Evolutionary conservation across 2,888 invertebrate genomes (phyloP).

Genomic region (Ichneumon xanthorius): DNA sequence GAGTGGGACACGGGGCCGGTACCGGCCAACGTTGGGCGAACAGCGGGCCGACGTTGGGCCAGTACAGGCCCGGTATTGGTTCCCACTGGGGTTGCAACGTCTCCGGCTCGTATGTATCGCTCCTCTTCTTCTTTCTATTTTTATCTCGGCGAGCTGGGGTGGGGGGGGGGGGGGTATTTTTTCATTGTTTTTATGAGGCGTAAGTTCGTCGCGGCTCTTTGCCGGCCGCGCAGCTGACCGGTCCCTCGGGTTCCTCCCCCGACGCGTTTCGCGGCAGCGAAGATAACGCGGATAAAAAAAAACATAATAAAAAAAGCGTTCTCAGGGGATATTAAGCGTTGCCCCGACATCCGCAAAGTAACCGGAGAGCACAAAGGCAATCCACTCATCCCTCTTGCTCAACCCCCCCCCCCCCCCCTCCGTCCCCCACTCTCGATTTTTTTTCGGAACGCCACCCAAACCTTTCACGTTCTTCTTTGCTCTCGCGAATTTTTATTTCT

Average conservation of each 20-base stretch:
- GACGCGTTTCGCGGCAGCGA: slow-evolving; percentile 1
- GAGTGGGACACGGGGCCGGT: no score
- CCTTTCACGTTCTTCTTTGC: slow-evolving; percentile 19
- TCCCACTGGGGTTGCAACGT: no score
- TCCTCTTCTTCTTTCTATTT: slow-evolving; percentile 11
- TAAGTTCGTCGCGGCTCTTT: slow-evolving; percentile 14
- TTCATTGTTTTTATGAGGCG: slow-evolving; percentile 17
- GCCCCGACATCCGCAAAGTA: slow-evolving; percentile 56
- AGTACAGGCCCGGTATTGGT: no score
- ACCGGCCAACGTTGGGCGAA: no score
- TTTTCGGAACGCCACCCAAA: slow-evolving; percentile 21
- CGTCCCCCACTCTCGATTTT: not conserved
- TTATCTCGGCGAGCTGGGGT: not conserved
- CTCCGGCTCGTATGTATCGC: no score
- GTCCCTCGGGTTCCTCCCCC: slow-evolving; percentile 5
- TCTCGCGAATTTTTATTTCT: slow-evolving; percentile 26
- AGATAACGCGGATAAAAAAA: slow-evolving; percentile 11
- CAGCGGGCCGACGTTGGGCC: no score
- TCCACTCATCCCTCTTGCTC: slow-evolving; percentile 23
- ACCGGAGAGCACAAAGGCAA: slow-evolving; percentile 58
- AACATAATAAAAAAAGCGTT: slow-evolving; percentile 31
- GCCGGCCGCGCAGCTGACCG: not conserved
- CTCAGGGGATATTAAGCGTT: slow-evolving; percentile 49
- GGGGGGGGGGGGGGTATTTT: not conserved
- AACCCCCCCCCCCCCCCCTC: not conserved